Conservation (phyloP, 2,888 invertebrate genomes). For the Electrophaes corylata region DNA sequence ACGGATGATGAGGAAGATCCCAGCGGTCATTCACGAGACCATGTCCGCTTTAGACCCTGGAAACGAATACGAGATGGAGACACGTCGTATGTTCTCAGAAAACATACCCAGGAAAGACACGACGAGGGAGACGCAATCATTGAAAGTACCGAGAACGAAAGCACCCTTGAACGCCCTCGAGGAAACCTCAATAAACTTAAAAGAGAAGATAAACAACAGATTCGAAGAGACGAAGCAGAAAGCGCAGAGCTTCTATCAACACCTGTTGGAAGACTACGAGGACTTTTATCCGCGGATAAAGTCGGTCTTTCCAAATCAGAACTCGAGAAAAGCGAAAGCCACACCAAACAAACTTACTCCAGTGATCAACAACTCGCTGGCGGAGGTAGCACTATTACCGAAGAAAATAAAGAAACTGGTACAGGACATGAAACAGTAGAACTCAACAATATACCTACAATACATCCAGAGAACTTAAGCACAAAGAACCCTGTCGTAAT, state of each 20-base stretch:
- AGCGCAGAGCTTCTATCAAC: constrained; percentile 68
- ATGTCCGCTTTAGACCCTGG: constrained; percentile 66
- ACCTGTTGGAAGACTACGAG: constrained; percentile 69
- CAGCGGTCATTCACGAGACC: constrained; percentile 72
- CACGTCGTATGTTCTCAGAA: constrained; percentile 40
- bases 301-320: constrained; percentile 56
- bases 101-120: constrained; percentile 55
- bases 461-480: constrained; percentile 41
- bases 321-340: constrained; percentile 63
- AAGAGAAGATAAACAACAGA: constrained; percentile 36
- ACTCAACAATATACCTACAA: constrained; percentile 28
- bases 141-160: constrained; percentile 24
- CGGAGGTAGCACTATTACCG: constrained; percentile 70
- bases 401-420: constrained; percentile 71
- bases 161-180: constrained; percentile 43
- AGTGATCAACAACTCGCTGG: constrained; percentile 69
- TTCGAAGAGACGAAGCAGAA: constrained; percentile 69
- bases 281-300: constrained; percentile 58
- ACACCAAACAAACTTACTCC: constrained; percentile 66
- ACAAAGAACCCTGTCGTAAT: constrained; percentile 59
- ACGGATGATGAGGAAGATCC: constrained; percentile 69
- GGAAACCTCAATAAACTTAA: constrained; percentile 44
- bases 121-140: constrained; percentile 20
- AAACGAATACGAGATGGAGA: constrained; percentile 50
- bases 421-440: constrained; percentile 60